Evolutionary conservation across 2,888 invertebrate genomes (phyloP), one percentile per base, ranked within the genome.

Genomic region (Melikaiella ostensackeni): DNA sequence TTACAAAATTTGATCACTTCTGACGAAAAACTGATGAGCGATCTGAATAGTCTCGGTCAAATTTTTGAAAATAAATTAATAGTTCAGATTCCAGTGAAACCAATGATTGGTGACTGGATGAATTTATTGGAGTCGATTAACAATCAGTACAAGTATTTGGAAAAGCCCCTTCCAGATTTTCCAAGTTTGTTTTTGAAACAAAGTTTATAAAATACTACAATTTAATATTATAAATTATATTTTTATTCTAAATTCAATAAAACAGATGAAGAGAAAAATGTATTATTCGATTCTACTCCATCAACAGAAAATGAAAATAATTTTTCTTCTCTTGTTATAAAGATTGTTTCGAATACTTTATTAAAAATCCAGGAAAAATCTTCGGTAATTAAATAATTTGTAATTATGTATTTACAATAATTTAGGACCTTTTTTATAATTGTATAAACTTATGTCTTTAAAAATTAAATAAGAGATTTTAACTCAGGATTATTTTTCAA

Each of bases 301-400:
- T 24, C 16, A 8, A 5, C 33, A 57, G 4, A 27, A 19, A 24
- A 50, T 24, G 38, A 55, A 30, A 50, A 79, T 11, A 66, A 74
- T 73, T 81, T 78, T 42, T 61, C 78, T 13, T 66, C 21, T 24
- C 38, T 42, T 21, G 55, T 77, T 11, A 24, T 35, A 13, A 79
- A 76, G 50, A 77, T 70, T 9, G 73, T 82, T 50, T 55, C 74
- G n/a, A 73, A 79, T 16, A 61, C 78, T 11, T 74, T 79, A 9
- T n/a, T 30, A 9, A 30, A 75, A 21, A 75, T 80, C 27, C 61
- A 74, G 38, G 50, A 76, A 1, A 76, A 75, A 46, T 70, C 62
- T 77, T 8, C 9, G 75, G 30, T 55, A 76, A 46, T 55, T 78
- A 27, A 55, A 73, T 27, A 5, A 21, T 13, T 50, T 81, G 46